Evolutionary conservation across 2,888 invertebrate genomes (phyloP).

Genomic region (Diplazon laetatorius): DNA sequence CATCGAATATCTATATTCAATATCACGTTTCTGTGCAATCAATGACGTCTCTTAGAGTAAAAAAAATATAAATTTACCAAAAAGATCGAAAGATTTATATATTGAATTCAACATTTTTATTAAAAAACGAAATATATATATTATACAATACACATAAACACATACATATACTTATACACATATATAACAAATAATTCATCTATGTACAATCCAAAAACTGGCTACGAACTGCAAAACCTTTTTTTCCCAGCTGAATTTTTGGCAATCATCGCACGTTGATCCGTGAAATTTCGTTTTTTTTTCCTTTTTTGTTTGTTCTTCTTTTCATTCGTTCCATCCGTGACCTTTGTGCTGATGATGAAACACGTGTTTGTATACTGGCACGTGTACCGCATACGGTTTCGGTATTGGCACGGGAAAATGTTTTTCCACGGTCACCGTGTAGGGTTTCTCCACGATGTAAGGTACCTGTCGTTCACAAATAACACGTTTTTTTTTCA

Average conservation of each 20-base stretch:
- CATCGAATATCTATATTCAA: too few relatives aligned
- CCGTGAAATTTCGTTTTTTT: slow-evolving; percentile 69
- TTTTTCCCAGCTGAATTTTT: slow-evolving; percentile 60
- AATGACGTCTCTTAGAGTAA: too few relatives aligned
- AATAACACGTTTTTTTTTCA: too few relatives aligned
- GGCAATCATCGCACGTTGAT: slow-evolving; percentile 52
- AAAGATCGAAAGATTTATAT: too few relatives aligned
- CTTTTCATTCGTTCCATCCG: too few relatives aligned
- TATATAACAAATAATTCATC: slow-evolving; percentile 8
- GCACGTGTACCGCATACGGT: slow-evolving; percentile 85
- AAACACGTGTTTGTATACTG: slow-evolving; percentile 84
- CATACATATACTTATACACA: slow-evolving; percentile 9
- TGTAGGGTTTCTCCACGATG: slow-evolving; percentile 85
- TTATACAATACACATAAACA: too few relatives aligned
- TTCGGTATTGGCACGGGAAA: slow-evolving; percentile 84
- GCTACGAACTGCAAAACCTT: background rate
- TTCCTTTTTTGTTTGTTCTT: too few relatives aligned
- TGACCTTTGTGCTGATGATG: slow-evolving; percentile 77
- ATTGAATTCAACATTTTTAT: too few relatives aligned
- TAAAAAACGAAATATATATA: too few relatives aligned
- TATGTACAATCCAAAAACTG: slow-evolving; percentile 67
- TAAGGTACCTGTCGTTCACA: slow-evolving; percentile 85
- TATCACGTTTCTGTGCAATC: too few relatives aligned
- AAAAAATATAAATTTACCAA: too few relatives aligned
- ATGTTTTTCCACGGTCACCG: slow-evolving; percentile 84